Percentiles rank a stretch among this genome's conserved stretches.
These are phyloP conservation scores for Polypedilum pembai DNA, from an alignment of 1,140 invertebrate species.

Conservation along the genomic window DNA sequence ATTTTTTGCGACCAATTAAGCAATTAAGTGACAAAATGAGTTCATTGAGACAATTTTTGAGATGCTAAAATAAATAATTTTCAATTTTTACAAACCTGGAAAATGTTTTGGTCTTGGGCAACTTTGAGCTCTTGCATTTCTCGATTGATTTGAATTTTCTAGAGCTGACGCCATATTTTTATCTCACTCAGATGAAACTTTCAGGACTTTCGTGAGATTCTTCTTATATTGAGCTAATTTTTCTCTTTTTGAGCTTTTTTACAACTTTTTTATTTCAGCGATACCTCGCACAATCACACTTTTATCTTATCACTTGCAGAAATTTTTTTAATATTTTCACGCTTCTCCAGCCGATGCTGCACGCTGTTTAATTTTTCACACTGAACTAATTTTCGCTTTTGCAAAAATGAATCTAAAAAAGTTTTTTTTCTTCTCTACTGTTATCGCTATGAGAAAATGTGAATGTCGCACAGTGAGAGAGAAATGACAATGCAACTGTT, in stretches of 20 bases:
- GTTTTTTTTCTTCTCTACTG: slow-evolving; percentile 16
- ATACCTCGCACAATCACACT: neutral
- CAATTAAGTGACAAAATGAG: neutral
- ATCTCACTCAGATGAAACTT: slow-evolving; percentile 5
- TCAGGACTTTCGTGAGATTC: neutral
- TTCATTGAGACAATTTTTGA: too few relatives aligned
- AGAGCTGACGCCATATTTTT: neutral
- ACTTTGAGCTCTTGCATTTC: neutral
- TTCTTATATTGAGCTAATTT: neutral
- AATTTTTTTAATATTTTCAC: neutral
- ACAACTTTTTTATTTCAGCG: neutral
- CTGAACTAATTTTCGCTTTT: slow-evolving; percentile 26
- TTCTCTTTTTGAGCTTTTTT: neutral
- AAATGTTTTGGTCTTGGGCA: neutral
- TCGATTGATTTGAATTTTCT: neutral
- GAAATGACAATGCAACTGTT: slow-evolving; percentile 11
- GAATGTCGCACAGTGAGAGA: neutral
- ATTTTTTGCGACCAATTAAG: neutral
- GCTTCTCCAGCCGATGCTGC: neutral
- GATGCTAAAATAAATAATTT: neutral
- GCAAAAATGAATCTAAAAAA: neutral
- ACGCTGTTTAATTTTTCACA: slow-evolving; percentile 25
- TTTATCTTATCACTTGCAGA: neutral
- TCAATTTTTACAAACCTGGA: neutral
- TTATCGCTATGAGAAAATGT: slow-evolving; percentile 3